These are phyloP conservation scores for Nibea albiflora DNA, from an alignment of 2,113 vertebrate genomes.

Conservation along the genomic window DNA sequence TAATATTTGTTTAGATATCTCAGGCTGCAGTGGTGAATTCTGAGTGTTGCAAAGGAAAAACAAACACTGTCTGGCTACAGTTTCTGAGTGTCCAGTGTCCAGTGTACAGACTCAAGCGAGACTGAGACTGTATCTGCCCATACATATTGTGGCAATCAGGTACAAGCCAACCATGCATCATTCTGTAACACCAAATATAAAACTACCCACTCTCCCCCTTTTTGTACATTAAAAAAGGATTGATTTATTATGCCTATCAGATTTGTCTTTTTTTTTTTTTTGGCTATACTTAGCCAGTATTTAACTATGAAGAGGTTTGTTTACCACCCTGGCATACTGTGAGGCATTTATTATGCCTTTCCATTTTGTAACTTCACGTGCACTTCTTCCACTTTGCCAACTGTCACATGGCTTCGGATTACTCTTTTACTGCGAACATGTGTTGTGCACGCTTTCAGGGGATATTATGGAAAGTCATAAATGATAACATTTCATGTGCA, in stretches of 20 bases:
- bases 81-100: no score
- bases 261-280: not conserved
- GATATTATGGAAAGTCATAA: conserved; percentile 60
- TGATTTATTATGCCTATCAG: not conserved
- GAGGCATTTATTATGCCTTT: conserved; percentile 7
- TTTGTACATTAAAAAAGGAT: not conserved
- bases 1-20: not conserved
- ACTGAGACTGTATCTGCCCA: not conserved
- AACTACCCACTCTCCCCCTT: not conserved
- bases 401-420: conserved; percentile 52
- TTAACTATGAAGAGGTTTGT: not conserved
- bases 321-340: not conserved
- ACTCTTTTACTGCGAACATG: conserved; percentile 52
- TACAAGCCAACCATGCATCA: not conserved
- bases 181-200: not conserved
- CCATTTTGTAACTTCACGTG: conserved; percentile 8
- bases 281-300: not conserved
- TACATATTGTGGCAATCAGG: not conserved
- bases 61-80: not conserved
- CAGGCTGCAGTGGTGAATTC: no score
- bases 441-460: conserved; percentile 32
- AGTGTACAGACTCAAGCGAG: not conserved
- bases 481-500: conserved; percentile 42
- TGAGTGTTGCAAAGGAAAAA: no score
- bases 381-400: conserved; percentile 33